Conservation (phyloP, 37 sponge, comb jelly and placozoan species). For the Geodia barretti region DNA sequence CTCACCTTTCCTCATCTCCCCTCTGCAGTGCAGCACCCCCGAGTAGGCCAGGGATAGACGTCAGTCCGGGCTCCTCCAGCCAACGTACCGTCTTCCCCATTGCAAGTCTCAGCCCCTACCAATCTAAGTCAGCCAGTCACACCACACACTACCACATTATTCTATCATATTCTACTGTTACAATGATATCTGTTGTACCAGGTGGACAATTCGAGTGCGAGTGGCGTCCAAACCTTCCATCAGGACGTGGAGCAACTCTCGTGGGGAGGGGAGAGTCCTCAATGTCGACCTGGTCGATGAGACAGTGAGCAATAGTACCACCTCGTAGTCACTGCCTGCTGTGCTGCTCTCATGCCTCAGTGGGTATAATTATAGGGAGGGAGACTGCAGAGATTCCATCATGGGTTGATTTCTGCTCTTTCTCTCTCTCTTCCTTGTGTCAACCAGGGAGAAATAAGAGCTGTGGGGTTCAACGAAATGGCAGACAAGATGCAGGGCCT, state of each 20-base stretch:
- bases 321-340: too few species aligned
- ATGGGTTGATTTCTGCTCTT: background rate
- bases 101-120: constrained; percentile 84
- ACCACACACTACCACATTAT: too few species aligned
- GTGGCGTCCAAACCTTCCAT: constrained; percentile 82
- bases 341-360: too few species aligned
- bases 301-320: constrained; percentile 52
- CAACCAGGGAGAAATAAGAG: constrained; percentile 79
- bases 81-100: constrained; percentile 66
- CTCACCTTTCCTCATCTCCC: background rate
- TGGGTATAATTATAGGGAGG: too few species aligned
- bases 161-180: background rate
- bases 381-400: background rate
- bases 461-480: constrained; percentile 81
- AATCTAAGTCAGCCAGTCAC: constrained; percentile 71
- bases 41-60: constrained; percentile 25
- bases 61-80: background rate
- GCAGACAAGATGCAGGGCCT: constrained; percentile 68
- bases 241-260: constrained; percentile 84
- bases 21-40: constrained; percentile 37
- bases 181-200: background rate
- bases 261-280: constrained; percentile 88
- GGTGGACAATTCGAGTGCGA: constrained; percentile 91
- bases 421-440: background rate
- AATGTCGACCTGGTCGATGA: constrained; percentile 87